Percentiles rank a stretch among this genome's conserved stretches.
Conservation (phyloP, 2,797 vertebrate species). For the Acipenser oxyrinchus region DNA sequence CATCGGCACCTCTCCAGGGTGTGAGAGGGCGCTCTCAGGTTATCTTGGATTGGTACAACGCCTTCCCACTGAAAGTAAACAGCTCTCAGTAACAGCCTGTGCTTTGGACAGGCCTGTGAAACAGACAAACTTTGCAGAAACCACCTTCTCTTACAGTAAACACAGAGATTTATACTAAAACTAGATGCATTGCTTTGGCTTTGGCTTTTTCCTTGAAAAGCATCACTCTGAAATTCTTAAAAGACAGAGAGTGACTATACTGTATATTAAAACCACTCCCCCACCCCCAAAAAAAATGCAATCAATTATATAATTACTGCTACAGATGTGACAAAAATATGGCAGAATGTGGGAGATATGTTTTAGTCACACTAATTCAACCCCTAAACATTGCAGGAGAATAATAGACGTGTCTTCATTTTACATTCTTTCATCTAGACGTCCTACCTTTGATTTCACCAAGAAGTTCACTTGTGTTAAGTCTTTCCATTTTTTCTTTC, state of each 20-base stretch:
- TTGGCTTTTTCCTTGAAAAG: too few relatives aligned
- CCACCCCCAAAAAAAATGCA: too few relatives aligned
- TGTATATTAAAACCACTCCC: too few relatives aligned
- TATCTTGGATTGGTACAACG: slow-evolving; percentile 59
- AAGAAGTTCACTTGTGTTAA: slow-evolving; percentile 81
- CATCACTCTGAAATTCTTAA: too few relatives aligned
- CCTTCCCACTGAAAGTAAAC: slow-evolving; percentile 61
- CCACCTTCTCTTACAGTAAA: slow-evolving; percentile 49
- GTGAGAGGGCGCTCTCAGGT: slow-evolving; percentile 42
- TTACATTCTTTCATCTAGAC: background rate
- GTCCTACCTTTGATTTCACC: slow-evolving; percentile 85
- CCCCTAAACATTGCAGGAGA: too few relatives aligned
- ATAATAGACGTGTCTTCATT: too few relatives aligned
- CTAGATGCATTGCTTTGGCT: too few relatives aligned
- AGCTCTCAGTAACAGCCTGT: slow-evolving; percentile 73
- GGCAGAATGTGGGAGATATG: too few relatives aligned
- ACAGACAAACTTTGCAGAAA: slow-evolving; percentile 12
- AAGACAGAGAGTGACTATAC: too few relatives aligned
- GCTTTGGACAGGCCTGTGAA: slow-evolving; percentile 53
- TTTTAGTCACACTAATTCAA: too few relatives aligned
- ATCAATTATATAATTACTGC: too few relatives aligned
- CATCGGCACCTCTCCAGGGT: slow-evolving; percentile 24
- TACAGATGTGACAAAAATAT: too few relatives aligned
- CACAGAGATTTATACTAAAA: slow-evolving; percentile 30
- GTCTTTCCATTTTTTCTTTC: slow-evolving; percentile 85